Conservation (phyloP, 1,140 invertebrate genomes). For the Drosophila guanche region DNA sequence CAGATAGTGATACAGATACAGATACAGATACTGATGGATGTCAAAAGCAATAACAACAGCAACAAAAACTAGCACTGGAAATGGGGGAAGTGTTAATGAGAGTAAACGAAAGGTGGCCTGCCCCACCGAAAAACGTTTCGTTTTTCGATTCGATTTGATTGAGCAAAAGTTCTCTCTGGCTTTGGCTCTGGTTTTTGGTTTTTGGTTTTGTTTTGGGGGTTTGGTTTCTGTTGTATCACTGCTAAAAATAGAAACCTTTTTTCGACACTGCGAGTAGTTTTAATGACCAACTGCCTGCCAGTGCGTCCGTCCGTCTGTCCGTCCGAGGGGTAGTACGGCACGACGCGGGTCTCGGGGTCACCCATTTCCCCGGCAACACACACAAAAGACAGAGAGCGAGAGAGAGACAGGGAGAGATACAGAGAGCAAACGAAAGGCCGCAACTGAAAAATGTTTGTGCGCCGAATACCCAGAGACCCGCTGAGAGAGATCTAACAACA, state of each 20-base stretch:
- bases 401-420: background rate
- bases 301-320: slow-evolving; percentile 18
- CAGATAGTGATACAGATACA: too few species aligned
- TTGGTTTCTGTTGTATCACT: slow-evolving; percentile 59
- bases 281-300: slow-evolving; percentile 57
- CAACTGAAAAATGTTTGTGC: slow-evolving; percentile 44
- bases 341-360: slow-evolving; percentile 40
- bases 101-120: slow-evolving; percentile 37
- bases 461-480: background rate
- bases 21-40: background rate
- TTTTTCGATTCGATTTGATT: slow-evolving; percentile 26
- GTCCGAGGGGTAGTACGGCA: slow-evolving; percentile 1
- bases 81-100: slow-evolving; percentile 74
- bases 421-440: background rate
- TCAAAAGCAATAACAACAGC: slow-evolving; percentile 1
- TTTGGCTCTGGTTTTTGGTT: slow-evolving; percentile 35
- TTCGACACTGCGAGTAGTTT: slow-evolving; percentile 50
- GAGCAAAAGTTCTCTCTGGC: slow-evolving; percentile 8
- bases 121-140: slow-evolving; percentile 2
- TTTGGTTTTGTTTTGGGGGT: slow-evolving; percentile 39
- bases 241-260: slow-evolving; percentile 77
- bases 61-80: slow-evolving; percentile 14
- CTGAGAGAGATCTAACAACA: too few species aligned
- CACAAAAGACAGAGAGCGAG: background rate
- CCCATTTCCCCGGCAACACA: slow-evolving; percentile 23